These are phyloP conservation scores for Onychomys torridus DNA, from an alignment of 2,797 vertebrate genomes.

Conservation along the genomic window DNA sequence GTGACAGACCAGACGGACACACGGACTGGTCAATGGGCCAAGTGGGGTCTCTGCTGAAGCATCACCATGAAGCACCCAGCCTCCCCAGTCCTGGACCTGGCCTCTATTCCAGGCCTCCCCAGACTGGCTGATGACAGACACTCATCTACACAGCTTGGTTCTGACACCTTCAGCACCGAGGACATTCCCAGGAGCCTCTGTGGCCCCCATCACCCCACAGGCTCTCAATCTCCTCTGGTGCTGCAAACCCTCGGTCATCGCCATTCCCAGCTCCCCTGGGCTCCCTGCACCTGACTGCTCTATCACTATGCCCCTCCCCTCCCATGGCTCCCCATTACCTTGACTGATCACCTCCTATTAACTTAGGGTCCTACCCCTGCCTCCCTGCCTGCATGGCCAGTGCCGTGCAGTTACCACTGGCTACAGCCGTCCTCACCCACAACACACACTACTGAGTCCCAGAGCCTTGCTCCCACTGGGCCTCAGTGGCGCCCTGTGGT, in stretches of 20 bases:
- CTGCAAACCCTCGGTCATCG: no score
- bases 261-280: not conserved
- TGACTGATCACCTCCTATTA: fast-evolving
- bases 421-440: not conserved
- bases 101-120: fast-evolving
- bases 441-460: not conserved
- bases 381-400: not conserved
- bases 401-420: not conserved
- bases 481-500: not conserved
- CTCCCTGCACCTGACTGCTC: not conserved
- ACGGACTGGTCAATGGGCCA: slow-evolving; percentile 72
- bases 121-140: not conserved
- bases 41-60: not conserved
- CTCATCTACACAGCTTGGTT: not conserved
- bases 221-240: not conserved
- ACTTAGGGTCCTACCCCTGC: no score
- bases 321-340: not conserved
- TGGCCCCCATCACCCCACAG: not conserved
- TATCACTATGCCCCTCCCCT: not conserved
- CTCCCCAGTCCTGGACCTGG: not conserved
- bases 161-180: not conserved
- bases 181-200: not conserved
- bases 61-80: fast-evolving
- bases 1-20: slow-evolving; percentile 57
- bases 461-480: not conserved